phyloP scores from a whole-genome alignment of 2,888 invertebrate genomes.

The Cephus runcator region DNA sequence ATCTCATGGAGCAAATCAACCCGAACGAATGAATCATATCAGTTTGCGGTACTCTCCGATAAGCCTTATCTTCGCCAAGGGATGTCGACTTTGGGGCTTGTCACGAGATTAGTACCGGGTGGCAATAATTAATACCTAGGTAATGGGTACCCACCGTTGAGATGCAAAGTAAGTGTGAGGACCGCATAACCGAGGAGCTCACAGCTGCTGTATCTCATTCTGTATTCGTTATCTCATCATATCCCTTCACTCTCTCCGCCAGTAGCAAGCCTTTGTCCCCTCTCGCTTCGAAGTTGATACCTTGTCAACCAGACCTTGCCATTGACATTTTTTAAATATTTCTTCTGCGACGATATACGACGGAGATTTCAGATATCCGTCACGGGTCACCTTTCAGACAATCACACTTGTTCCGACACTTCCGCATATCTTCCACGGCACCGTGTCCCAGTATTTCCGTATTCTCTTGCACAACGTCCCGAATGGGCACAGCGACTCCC shows the following conservation, averaged over 20 bases:
- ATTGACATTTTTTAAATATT: background rate
- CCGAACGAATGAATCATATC: background rate
- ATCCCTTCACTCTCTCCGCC: conserved; percentile 34
- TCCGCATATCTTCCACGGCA: conserved; percentile 31
- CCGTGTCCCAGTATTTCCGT: conserved; percentile 23
- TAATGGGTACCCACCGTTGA: conserved; percentile 52
- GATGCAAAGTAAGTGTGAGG: conserved; percentile 57
- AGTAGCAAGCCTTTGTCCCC: conserved; percentile 10
- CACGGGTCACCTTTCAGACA: conserved; percentile 25
- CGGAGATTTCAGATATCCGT: conserved; percentile 6
- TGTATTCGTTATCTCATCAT: conserved; percentile 64
- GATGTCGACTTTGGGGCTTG: conserved; percentile 8
- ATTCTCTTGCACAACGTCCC: conserved; percentile 17
- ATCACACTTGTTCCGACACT: conserved; percentile 32
- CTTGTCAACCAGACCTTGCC: conserved; percentile 4
- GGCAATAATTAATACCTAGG: background rate
- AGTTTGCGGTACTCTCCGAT: background rate
- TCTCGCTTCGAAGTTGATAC: conserved; percentile 6
- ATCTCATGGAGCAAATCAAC: background rate
- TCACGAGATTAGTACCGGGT: conserved; percentile 4
- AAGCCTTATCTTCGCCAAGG: background rate
- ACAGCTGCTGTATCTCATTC: conserved; percentile 63
- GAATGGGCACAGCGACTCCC: conserved; percentile 43
- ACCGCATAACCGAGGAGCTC: conserved; percentile 62
- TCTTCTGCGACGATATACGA: background rate